phyloP scores from a whole-genome alignment of 2,797 vertebrate species.

The Coracias cyanogaster region DNA sequence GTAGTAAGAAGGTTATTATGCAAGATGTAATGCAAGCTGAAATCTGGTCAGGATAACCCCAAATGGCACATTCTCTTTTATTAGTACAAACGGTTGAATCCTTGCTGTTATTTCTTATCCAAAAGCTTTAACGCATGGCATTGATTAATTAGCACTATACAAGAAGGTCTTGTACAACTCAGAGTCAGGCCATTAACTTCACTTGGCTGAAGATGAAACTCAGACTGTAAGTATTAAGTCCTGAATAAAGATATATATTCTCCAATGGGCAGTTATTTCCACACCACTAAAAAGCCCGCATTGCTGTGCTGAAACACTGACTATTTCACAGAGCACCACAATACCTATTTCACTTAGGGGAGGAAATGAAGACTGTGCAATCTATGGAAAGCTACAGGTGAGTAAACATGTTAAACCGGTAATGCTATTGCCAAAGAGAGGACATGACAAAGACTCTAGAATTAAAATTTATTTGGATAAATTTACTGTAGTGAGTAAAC shows the following conservation, averaged over 20 bases:
- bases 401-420: neutral
- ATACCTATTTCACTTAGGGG: neutral
- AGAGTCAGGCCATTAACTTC: constrained; percentile 20
- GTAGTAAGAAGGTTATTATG: neutral
- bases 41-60: neutral
- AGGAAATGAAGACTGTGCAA: neutral
- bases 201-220: neutral
- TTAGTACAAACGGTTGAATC: neutral
- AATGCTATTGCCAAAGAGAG: neutral
- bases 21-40: neutral
- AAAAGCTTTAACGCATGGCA: neutral
- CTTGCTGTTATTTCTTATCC: neutral
- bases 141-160: neutral
- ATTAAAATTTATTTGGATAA: neutral
- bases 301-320: neutral
- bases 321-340: neutral
- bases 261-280: neutral
- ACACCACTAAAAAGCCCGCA: neutral
- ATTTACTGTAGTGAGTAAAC: neutral
- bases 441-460: neutral
- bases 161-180: neutral
- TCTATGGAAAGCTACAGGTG: neutral
- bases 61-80: neutral
- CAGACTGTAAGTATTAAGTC: neutral
- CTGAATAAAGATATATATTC: neutral